These are phyloP conservation scores for Palythoa grandis DNA, from an alignment of 92 coral and sea anemone genomes.

Conservation along the genomic window DNA sequence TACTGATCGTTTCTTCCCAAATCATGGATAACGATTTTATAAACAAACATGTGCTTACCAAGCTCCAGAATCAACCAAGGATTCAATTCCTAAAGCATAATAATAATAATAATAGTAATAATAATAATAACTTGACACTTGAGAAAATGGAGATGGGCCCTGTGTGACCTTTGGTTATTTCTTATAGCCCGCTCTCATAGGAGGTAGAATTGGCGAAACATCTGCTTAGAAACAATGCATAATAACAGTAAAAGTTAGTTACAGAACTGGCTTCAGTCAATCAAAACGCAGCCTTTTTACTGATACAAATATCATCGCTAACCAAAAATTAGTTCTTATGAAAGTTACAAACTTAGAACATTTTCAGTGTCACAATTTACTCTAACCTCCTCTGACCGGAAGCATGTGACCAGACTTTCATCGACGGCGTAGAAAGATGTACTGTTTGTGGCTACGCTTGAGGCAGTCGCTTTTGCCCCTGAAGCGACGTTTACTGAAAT, in stretches of 20 bases:
- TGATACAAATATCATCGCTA: neutral
- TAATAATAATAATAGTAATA: neutral
- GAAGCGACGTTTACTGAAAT: constrained; percentile 2
- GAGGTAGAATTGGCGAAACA: too few species aligned
- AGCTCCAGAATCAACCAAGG: constrained; percentile 3
- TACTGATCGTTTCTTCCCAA: neutral
- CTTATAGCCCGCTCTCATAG: too few species aligned
- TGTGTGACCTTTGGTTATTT: neutral
- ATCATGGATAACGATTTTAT: neutral
- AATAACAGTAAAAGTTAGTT: too few species aligned
- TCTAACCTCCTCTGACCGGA: constrained; percentile 1
- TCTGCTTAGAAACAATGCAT: too few species aligned
- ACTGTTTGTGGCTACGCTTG: constrained; percentile 3
- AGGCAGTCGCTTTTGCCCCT: neutral
- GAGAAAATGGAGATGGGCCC: too few species aligned
- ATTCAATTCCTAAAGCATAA: neutral
- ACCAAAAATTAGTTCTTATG: neutral
- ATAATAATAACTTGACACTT: neutral
- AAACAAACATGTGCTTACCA: neutral
- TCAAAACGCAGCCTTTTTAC: too few species aligned
- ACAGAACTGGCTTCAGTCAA: too few species aligned
- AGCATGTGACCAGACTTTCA: constrained; percentile 6
- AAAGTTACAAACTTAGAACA: neutral
- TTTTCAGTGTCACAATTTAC: neutral
- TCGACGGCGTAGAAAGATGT: constrained; percentile 3